Base-by-base conservation (phyloP, 2,888 invertebrate species). In the Stratiomys singularior region DNA sequence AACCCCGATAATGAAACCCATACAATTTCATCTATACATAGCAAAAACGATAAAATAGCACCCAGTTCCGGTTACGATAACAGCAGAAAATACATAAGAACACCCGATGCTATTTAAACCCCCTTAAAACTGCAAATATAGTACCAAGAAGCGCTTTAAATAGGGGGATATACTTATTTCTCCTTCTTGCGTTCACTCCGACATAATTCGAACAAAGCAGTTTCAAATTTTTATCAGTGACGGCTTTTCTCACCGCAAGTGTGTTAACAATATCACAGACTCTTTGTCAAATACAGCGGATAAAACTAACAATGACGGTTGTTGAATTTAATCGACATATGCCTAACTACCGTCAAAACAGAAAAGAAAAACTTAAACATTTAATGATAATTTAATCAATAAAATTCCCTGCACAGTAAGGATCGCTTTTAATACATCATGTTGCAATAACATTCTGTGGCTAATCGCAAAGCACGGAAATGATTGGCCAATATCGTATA, bases 301-400 rank as follows among this genome's bases (percentile, higher is more conserved):
- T 52, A 52, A 52, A 5, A 15, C 52, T 52, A 52, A 18, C 52
- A 52, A 52, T 52, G 15, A 15, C 44, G 37, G 37, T 44, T 67
- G 67, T 18, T 44, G 44, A 21, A 67, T 44, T 7, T 60, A 60
- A 44, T 67, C 37, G 67, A 44, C 67, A 67, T 67, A 67, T 67
- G 67, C 37, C 18, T 30, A 21, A 44, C 52, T 23, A 67, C 44
- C 9, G 44, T 13, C 15, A 67, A 37, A 18, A 67, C 15, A 66
- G 21, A 67, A 67, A 44, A 67, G 37, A 44, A 18, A 21, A 60
- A 60, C 4, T 13, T 7, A 15, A 5, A 21, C 60, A 11, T 60
- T 18, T 25, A 18, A 5, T 7, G 60, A 60, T 60, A 60, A 60
- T n/a, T 7, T n/a, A 7, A 15, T 15, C 18, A 56, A 9, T 56